A percentile compares a stretch with the other conserved stretches of the same genome.
Evolutionary conservation across 2,113 vertebrate genomes (phyloP).

Genomic region (Pachyramphus minor): DNA sequence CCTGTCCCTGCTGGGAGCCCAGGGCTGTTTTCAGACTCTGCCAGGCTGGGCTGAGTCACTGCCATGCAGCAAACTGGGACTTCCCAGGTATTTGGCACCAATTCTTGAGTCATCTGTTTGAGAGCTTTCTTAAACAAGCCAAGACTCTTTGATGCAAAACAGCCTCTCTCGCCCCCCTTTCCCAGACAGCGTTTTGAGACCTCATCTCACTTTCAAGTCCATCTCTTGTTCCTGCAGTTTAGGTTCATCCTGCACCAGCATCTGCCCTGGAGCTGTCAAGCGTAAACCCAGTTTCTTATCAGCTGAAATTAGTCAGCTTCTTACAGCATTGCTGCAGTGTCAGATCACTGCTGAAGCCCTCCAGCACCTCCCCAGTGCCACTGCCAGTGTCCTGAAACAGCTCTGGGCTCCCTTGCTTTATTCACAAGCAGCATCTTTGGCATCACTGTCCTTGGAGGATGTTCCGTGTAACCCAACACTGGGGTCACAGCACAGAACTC

Average conservation of each 20-base stretch:
- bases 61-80: constrained; percentile 62
- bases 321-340: constrained; percentile 10
- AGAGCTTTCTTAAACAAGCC: constrained; percentile 20
- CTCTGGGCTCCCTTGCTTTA: neutral
- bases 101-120: constrained; percentile 40
- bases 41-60: constrained; percentile 55
- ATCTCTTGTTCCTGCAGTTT: neutral
- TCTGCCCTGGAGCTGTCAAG: constrained; percentile 23
- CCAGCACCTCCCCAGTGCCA: neutral
- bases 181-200: neutral
- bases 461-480: neutral
- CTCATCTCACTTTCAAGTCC: neutral
- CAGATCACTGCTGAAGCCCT: neutral
- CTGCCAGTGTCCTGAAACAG: neutral
- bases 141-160: neutral
- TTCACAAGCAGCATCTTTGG: neutral
- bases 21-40: constrained; percentile 26
- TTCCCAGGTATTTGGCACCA: constrained; percentile 59
- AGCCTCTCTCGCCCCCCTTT: neutral
- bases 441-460: neutral
- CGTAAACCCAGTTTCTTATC: neutral
- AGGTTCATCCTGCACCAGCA: constrained; percentile 2
- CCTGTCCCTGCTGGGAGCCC: neutral
- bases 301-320: neutral
- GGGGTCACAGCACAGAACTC: neutral